A percentile compares a stretch with the other conserved stretches of the same genome.
Conservation (phyloP, 2,113 vertebrate genomes). For the Vicugna pacos region DNA sequence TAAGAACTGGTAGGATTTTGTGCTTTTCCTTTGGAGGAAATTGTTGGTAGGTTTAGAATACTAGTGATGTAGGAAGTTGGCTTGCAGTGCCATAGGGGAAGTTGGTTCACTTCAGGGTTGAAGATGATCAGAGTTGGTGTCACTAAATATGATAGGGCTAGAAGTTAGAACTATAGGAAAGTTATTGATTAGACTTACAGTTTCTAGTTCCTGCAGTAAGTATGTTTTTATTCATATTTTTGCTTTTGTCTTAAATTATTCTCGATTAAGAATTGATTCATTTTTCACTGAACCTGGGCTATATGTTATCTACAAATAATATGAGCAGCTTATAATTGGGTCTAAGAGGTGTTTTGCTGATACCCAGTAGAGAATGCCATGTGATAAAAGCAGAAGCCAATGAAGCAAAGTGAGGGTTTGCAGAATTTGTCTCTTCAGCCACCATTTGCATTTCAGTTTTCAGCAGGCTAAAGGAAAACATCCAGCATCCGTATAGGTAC, state of each 20-base stretch:
- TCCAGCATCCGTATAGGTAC: neutral
- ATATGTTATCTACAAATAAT: conserved; percentile 8
- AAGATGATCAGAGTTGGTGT: neutral
- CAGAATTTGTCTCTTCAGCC: neutral
- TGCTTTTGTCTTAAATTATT: conserved; percentile 41
- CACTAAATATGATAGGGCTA: neutral
- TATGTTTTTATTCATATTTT: neutral
- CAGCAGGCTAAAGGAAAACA: neutral
- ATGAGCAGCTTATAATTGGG: neutral
- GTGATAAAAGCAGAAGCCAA: neutral
- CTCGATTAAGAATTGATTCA: conserved; percentile 36
- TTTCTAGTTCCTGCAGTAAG: conserved; percentile 31
- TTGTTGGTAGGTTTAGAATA: conserved; percentile 14
- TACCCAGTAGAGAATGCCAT: neutral
- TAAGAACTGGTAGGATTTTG: neutral
- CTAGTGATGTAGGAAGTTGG: conserved; percentile 20
- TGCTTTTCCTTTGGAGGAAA: neutral
- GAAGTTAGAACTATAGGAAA: neutral
- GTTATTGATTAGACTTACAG: neutral
- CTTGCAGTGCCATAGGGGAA: conserved; percentile 25
- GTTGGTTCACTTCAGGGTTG: conserved; percentile 23
- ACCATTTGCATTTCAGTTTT: conserved; percentile 33
- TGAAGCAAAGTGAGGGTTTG: neutral
- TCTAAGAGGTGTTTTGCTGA: neutral
- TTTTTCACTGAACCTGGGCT: neutral